These are phyloP conservation scores for Ictidomys tridecemlineatus DNA, from an alignment of 2,113 vertebrate genomes.

Conservation along the genomic window DNA sequence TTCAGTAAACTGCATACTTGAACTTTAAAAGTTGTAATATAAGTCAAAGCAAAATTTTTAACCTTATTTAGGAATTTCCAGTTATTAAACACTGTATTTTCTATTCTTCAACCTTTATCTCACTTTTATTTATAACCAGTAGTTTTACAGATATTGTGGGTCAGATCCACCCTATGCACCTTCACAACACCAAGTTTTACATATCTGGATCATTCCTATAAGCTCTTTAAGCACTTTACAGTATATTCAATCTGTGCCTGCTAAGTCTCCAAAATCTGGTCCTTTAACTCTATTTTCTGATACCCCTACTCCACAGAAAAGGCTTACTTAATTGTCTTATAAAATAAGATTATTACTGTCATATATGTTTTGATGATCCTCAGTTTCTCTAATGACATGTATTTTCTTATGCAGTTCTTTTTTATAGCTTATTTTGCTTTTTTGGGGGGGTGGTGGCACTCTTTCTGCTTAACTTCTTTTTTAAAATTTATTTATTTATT, in stretches of 20 bases:
- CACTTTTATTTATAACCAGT: neutral
- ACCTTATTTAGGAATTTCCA: neutral
- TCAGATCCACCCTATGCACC: neutral
- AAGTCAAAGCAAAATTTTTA: neutral
- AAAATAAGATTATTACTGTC: neutral
- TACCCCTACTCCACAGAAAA: neutral
- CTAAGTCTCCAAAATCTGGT: neutral
- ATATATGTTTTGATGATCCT: neutral
- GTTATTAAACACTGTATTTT: neutral
- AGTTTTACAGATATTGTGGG: neutral
- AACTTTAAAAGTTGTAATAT: neutral
- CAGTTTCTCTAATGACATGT: neutral
- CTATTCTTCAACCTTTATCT: neutral
- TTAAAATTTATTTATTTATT: no score
- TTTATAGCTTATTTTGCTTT: conserved; percentile 9
- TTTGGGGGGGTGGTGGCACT: no score
- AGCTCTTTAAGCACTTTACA: neutral
- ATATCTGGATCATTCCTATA: neutral
- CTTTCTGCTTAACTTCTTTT: no score
- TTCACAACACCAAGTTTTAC: neutral
- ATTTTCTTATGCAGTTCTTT: conserved; percentile 1
- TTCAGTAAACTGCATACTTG: neutral
- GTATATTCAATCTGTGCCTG: neutral
- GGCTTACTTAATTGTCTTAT: neutral
- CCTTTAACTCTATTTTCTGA: conserved; percentile 1